Evolutionary conservation across 2,888 invertebrate species (phyloP), one percentile per base, ranked within the genome.

Genomic region (Ophion slaviceki): DNA sequence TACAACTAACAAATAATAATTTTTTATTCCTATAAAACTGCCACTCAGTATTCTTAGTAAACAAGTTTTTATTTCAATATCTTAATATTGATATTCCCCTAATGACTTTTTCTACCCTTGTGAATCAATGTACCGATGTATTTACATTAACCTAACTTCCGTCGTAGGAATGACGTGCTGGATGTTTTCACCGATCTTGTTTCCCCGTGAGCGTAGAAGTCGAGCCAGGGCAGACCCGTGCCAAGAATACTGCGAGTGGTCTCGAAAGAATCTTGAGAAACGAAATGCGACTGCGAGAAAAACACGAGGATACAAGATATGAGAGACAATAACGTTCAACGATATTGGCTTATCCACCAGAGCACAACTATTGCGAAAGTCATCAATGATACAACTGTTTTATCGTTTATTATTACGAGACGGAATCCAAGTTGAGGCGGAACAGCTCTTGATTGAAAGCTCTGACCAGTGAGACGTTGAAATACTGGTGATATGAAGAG

Each of bases 311-410:
- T 74, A 81, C 72, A 74, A 72, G 67, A 78, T 71, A 71, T 68
- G 62, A 81, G 77, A 71, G 61, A 77, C 32, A 70, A 74, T 76
- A 82, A 62, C 68, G 68, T 81, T 81, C 68, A 53, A 72, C 59
- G 77, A 68, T 81, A 81, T 85, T 81, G 57, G 64, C 57, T 81
- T 53, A 81, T 77, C 78, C 74, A 62, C 66, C 57, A 53, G 32
- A 79, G 71, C 40, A 24, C 61, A 53, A 20, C 67, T 45, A 59
- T 47, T 57, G 20, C 61, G 45, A 45, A 71, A 72, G 67, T 68
- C 68, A 76, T 82, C 79, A 75, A 77, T 62, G 67, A 75, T 79
- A 74, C 64, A 62, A 59, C 76, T 64, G 53, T 67, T 80, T 79
- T 75, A 74, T 78, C 68, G 64, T 45, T 75, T 84, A 75, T 74